Conservation (phyloP, 2,113 vertebrate species). For the Dipodomys merriami region DNA sequence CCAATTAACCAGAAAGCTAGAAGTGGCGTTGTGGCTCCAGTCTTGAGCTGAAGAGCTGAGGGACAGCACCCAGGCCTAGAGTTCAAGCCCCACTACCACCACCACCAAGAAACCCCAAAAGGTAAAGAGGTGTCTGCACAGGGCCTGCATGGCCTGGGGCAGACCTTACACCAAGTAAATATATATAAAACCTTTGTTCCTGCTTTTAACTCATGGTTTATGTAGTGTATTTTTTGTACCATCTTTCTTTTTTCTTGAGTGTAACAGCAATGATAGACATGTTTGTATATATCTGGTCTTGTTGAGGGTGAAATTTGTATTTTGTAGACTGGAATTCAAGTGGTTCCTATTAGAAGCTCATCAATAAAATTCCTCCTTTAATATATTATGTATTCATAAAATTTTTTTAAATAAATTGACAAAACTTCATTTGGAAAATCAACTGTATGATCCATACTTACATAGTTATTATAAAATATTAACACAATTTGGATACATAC, state of each 20-base stretch:
- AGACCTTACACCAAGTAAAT: background rate
- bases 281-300: background rate
- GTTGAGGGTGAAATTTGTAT: slow-evolving; percentile 44
- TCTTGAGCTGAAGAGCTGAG: too few relatives aligned
- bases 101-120: too few relatives aligned
- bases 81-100: too few relatives aligned
- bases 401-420: slow-evolving; percentile 20
- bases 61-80: too few relatives aligned
- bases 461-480: slow-evolving; percentile 9
- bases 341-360: slow-evolving; percentile 33
- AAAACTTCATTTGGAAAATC: slow-evolving; percentile 44
- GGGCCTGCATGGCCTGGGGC: too few relatives aligned
- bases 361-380: slow-evolving; percentile 49
- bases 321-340: slow-evolving; percentile 24
- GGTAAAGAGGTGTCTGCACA: too few relatives aligned
- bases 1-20: too few relatives aligned
- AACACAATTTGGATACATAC: background rate
- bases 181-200: background rate
- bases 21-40: too few relatives aligned
- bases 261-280: background rate
- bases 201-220: background rate
- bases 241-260: background rate
- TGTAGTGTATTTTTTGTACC: background rate
- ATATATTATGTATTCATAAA: slow-evolving; percentile 26
- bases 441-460: slow-evolving; percentile 8